Base-by-base conservation (phyloP, 2,797 vertebrate genomes). In the Eulemur albifrons region DNA sequence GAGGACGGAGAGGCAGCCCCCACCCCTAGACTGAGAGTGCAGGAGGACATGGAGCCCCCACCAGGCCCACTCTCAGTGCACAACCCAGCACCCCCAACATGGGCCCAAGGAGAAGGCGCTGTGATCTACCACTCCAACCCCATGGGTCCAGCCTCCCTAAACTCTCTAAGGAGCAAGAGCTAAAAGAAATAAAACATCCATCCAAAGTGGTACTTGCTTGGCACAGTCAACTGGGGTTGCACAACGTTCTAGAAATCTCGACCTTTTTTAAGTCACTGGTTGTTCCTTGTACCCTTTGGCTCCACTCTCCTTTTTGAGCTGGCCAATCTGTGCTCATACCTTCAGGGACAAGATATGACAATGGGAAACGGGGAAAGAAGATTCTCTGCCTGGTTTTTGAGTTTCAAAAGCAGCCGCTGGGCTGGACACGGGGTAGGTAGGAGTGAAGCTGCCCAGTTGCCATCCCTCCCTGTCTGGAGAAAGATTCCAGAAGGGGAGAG, bases 151-250 rank as follows among this genome's bases (percentile, higher is more conserved):
- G 40, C 32, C 45, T 14, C 30, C 21, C 25, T 14, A 25, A n/a
- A 14, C 35, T 77, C 52, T 43, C 0, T 4, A 43, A 32, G 65
- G 40, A 61, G 54, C 45, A 72, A 61, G 63, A 30, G 32, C 20
- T 25, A 5, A 76, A 52, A 32, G 73, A 65, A 32, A 25, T 3
- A 5, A 38, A 59, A 27, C n/a, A 12, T 7, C n/a, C 18, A 0
- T 21, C 43, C 63, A 13, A 27, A 69, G 43, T 3, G 77, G 27
- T 2, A 2, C 75, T 72, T 17, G 8, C 81, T 84, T 5, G 10
- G 27, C 40, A 32, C 25, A 2, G 38, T n/a, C 25, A 5, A 1
- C 61, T 0, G 20, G 7, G 2, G 12, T 0, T 32, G 54, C 48
- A 7, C 40, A 0, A 2, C 2, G 0, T 18, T 67, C 65, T 23